A percentile compares a stretch with the other conserved stretches of the same genome.
Evolutionary conservation across 2,888 invertebrate genomes (phyloP).

Genomic region (Andrena dorsata): DNA sequence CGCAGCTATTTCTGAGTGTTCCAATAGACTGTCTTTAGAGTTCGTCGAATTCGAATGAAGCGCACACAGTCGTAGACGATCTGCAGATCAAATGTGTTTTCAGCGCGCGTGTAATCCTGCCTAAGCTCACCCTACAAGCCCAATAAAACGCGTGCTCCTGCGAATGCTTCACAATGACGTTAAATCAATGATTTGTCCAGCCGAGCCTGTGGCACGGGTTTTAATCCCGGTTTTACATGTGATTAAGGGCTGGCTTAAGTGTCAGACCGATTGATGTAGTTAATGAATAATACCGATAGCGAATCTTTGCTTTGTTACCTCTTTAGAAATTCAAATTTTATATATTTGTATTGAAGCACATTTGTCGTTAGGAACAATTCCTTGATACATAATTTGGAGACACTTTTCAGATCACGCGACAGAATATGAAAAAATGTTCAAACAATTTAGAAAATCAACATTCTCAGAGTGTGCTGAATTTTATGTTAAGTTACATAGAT

Average conservation of each 20-base stretch:
- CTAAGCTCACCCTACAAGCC: constrained; percentile 75
- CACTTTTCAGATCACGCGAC: too few species aligned
- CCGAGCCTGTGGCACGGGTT: constrained; percentile 63
- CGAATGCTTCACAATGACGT: constrained; percentile 72
- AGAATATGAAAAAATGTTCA: too few species aligned
- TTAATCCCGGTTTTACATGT: constrained; percentile 81
- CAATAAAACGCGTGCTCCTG: constrained; percentile 71
- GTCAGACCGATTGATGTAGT: constrained; percentile 67
- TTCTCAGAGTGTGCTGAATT: too few species aligned
- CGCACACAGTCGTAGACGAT: constrained; percentile 44
- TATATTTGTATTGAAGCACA: too few species aligned
- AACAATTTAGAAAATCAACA: too few species aligned
- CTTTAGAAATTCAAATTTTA: too few species aligned
- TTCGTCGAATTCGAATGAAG: constrained; percentile 50
- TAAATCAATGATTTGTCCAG: constrained; percentile 79
- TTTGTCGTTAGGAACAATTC: too few species aligned
- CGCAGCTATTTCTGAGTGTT: constrained; percentile 17
- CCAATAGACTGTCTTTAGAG: constrained; percentile 39
- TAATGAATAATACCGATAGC: constrained; percentile 42
- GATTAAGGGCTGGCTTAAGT: constrained; percentile 77
- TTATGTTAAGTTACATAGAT: not conserved
- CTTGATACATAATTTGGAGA: too few species aligned
- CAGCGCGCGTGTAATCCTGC: constrained; percentile 77
- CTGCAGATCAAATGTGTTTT: constrained; percentile 74
- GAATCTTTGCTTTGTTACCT: not conserved